phyloP scores from a whole-genome alignment of 2,113 vertebrate genomes.

The Marcusenius ussheri region DNA sequence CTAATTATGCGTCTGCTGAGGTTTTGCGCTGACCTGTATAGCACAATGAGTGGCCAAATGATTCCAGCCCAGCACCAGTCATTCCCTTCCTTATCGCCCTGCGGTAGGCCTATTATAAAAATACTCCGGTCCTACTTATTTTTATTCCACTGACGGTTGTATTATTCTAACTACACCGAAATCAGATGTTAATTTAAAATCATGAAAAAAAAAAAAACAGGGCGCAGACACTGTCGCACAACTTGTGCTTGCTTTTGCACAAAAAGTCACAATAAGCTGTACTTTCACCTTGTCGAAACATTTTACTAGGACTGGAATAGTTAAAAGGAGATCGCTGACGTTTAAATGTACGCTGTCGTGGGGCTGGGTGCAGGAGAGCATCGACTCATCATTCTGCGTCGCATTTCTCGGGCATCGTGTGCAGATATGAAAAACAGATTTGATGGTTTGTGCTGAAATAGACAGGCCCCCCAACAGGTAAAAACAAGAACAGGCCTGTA shows the following conservation, averaged over 20 bases:
- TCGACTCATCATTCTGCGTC: slow-evolving; percentile 12
- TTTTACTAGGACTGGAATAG: not conserved
- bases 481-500: slow-evolving; percentile 10
- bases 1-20: slow-evolving; percentile 1
- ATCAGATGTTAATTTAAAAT: not conserved
- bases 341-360: not conserved
- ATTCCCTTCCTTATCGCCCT: not conserved
- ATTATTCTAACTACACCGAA: not conserved
- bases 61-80: not conserved
- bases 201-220: not conserved
- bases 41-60: not conserved
- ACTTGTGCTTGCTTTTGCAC: not conserved
- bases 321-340: not conserved
- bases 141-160: not conserved
- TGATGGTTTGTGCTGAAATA: slow-evolving; percentile 6
- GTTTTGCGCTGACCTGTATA: not conserved
- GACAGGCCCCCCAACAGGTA: slow-evolving; percentile 12
- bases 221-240: not conserved
- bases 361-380: slow-evolving; percentile 5
- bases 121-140: not conserved
- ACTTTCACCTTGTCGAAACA: not conserved
- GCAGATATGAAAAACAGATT: slow-evolving; percentile 14
- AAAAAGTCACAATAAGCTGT: not conserved
- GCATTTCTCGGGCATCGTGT: slow-evolving; percentile 11
- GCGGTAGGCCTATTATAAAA: not conserved